Conservation (phyloP, 1,140 invertebrate species). For the Ephestia elutella region DNA sequence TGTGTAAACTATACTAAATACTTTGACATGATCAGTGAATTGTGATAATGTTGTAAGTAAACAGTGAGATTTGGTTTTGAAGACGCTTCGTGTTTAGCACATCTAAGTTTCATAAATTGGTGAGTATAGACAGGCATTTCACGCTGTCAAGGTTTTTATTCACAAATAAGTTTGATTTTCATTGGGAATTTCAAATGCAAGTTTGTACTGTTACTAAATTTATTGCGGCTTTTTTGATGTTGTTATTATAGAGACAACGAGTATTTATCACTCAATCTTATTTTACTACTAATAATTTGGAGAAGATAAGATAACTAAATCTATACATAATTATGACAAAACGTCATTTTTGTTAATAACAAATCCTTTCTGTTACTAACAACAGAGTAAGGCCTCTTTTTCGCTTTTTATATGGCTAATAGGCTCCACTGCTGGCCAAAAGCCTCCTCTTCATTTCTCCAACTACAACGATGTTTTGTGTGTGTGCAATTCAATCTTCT, state of each 20-base stretch:
- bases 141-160: background rate
- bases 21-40: background rate
- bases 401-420: too few species aligned
- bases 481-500: too few species aligned
- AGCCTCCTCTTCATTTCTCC: too few species aligned
- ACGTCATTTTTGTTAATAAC: background rate
- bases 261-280: background rate
- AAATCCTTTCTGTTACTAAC: too few species aligned
- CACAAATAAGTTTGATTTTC: too few species aligned
- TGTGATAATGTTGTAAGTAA: background rate
- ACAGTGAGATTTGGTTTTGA: conserved; percentile 1
- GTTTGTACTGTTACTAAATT: background rate
- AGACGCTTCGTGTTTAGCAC: conserved; percentile 3
- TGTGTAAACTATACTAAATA: background rate
- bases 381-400: too few species aligned
- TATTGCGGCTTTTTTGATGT: background rate
- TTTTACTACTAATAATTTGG: background rate
- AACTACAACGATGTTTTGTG: too few species aligned
- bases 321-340: background rate
- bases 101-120: background rate
- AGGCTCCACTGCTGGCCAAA: too few species aligned
- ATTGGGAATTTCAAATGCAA: too few species aligned
- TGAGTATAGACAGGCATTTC: background rate
- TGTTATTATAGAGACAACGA: background rate
- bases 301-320: background rate